These are phyloP conservation scores for Drosophila bocki DNA, from an alignment of 1,140 invertebrate genomes.

Conservation along the genomic window DNA sequence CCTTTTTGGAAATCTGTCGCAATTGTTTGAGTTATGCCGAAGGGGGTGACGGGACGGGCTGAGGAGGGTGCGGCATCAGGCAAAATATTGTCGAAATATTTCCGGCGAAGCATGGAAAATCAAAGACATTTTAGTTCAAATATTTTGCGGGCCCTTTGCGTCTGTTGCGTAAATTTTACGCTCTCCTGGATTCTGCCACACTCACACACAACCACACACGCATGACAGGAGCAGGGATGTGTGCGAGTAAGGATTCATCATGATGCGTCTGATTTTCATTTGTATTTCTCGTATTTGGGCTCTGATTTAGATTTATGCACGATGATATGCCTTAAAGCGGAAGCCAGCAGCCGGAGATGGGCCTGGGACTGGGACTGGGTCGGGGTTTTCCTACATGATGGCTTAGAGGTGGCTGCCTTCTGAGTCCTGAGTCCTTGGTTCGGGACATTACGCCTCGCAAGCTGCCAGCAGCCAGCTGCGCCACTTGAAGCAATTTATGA, in stretches of 20 bases:
- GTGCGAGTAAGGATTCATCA: slow-evolving; percentile 38
- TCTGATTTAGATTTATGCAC: slow-evolving; percentile 70
- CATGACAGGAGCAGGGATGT: slow-evolving; percentile 20
- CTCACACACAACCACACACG: not conserved
- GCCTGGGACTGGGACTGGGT: not conserved
- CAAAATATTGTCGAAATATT: slow-evolving; percentile 64
- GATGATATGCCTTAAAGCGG: slow-evolving; percentile 68
- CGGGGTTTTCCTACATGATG: not conserved
- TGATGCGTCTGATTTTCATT: slow-evolving; percentile 68
- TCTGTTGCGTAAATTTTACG: slow-evolving; percentile 63
- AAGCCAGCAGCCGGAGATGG: slow-evolving; percentile 35
- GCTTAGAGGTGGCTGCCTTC: slow-evolving; percentile 23
- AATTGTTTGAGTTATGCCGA: slow-evolving; percentile 58
- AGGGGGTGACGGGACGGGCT: not conserved
- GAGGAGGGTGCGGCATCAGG: slow-evolving; percentile 18
- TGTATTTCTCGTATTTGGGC: slow-evolving; percentile 65
- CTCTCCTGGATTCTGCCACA: slow-evolving; percentile 45
- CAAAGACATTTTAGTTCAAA: slow-evolving; percentile 57
- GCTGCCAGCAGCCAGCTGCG: slow-evolving; percentile 69
- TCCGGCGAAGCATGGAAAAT: slow-evolving; percentile 47
- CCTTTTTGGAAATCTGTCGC: slow-evolving; percentile 61
- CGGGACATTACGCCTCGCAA: slow-evolving; percentile 55
- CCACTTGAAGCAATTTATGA: slow-evolving; percentile 82
- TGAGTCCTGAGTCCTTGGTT: slow-evolving; percentile 38
- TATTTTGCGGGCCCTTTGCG: slow-evolving; percentile 27